A percentile compares a stretch with the other conserved stretches of the same genome.
phyloP scores from a whole-genome alignment of 2,888 invertebrate species.

The Drosophila barbarae region DNA sequence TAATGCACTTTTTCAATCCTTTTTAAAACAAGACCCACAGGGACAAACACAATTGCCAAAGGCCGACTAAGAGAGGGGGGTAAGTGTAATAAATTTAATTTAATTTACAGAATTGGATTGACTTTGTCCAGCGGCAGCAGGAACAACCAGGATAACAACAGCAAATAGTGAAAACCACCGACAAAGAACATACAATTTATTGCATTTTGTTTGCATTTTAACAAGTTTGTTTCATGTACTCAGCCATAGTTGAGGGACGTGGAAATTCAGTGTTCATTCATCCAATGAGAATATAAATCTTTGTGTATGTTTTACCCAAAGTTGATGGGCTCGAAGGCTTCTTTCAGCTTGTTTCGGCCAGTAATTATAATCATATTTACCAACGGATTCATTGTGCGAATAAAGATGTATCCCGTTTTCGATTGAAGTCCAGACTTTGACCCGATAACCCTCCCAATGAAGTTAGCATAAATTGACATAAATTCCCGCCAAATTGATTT shows the following conservation, averaged over 20 bases:
- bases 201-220: constrained; percentile 63
- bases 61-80: constrained; percentile 9
- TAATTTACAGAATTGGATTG: constrained; percentile 63
- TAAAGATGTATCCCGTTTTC: constrained; percentile 9
- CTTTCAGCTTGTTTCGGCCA: constrained; percentile 10
- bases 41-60: constrained; percentile 17
- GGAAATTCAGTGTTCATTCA: neutral
- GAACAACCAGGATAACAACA: constrained; percentile 30
- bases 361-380: constrained; percentile 26
- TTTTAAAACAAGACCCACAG: constrained; percentile 41
- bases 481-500: constrained; percentile 31
- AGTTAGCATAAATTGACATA: constrained; percentile 54
- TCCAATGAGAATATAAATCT: neutral
- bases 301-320: neutral
- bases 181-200: constrained; percentile 54
- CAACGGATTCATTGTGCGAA: constrained; percentile 3
- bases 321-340: neutral
- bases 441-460: constrained; percentile 7
- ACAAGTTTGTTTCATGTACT: constrained; percentile 53
- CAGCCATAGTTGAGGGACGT: constrained; percentile 1
- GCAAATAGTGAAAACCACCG: constrained; percentile 34
- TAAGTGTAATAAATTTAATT: constrained; percentile 67
- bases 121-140: constrained; percentile 49
- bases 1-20: constrained; percentile 49
- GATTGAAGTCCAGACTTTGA: constrained; percentile 7